Evolutionary conservation across 2,888 invertebrate genomes (phyloP), one percentile per base, ranked within the genome.

Genomic region (Tromatobia lineatoria): DNA sequence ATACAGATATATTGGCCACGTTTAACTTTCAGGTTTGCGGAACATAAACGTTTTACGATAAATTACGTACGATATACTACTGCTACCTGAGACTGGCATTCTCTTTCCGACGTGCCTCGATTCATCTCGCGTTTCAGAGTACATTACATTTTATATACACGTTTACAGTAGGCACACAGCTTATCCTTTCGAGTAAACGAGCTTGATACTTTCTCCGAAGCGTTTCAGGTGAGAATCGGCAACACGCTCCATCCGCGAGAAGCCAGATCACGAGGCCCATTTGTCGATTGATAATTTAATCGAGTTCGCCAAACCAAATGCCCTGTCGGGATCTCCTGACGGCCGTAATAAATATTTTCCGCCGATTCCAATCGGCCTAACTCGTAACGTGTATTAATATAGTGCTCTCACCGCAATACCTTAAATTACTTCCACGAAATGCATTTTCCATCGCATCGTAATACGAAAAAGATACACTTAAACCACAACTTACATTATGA

Each of bases 271-370:
- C 45, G 61, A 18, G 70, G 38, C 38, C 80, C 71, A 80, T 80
- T 80, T 80, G 75, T 80, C 75, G 75, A 73, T 74, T 74, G 75
- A 80, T 80, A 75, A 75, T 80, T 61, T 59, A 75, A 80, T 75
- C 73, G 74, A 61, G 57, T 61, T 74, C 34, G 47, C 74, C 20
- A 74, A 74, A 74, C 74, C 3, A 34, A 74, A 59, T 74, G 61
- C 45, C 61, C 74, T 29, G 61, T 74, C 61, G 50, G 45, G 25
- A 61, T 50, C 61, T 29, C 34, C n/a, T 61, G 73, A 74, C 74
- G 47, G 25, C 18, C 13, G 47, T 47, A 34, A 74, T 74, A 74
- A 74, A 74, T 74, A 73, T 74, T 47, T 50, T 47, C 61, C 8
- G 15, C 59, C 45, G 50, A 34, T 74, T 29, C 25, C 7, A 47